Percentiles rank a stretch among this genome's conserved stretches.
These are phyloP conservation scores for Cantharis lateralis DNA, from an alignment of 2,888 invertebrate genomes.

Conservation along the genomic window DNA sequence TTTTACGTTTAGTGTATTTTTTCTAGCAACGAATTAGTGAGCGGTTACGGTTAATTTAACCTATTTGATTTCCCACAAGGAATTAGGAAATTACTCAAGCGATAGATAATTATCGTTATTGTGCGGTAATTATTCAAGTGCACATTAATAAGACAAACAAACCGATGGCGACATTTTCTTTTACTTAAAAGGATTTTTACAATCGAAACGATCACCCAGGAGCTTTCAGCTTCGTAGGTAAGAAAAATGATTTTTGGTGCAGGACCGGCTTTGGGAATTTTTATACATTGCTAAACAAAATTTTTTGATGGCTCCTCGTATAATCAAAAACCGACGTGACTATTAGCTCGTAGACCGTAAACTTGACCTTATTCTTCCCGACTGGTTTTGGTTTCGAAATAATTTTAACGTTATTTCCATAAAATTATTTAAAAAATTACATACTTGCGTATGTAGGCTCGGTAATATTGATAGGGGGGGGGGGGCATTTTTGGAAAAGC, in stretches of 20 bases:
- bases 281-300: not conserved
- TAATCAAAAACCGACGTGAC: not conserved
- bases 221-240: not conserved
- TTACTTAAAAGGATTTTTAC: not conserved
- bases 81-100: not conserved
- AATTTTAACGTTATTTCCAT: too few species aligned
- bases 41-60: not conserved
- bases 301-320: not conserved
- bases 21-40: conserved; percentile 9
- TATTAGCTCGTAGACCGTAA: not conserved
- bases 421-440: too few species aligned
- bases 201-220: not conserved
- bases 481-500: too few species aligned
- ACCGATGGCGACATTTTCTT: not conserved
- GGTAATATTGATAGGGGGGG: too few species aligned
- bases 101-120: not conserved
- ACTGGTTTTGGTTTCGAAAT: not conserved
- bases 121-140: not conserved
- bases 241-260: not conserved
- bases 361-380: not conserved
- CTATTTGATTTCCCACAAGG: not conserved
- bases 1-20: conserved; percentile 12
- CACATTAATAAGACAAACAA: not conserved
- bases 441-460: too few species aligned
- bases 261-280: too few species aligned